Conservation (phyloP, 2,797 vertebrate genomes). For the Rhincodon typus region DNA sequence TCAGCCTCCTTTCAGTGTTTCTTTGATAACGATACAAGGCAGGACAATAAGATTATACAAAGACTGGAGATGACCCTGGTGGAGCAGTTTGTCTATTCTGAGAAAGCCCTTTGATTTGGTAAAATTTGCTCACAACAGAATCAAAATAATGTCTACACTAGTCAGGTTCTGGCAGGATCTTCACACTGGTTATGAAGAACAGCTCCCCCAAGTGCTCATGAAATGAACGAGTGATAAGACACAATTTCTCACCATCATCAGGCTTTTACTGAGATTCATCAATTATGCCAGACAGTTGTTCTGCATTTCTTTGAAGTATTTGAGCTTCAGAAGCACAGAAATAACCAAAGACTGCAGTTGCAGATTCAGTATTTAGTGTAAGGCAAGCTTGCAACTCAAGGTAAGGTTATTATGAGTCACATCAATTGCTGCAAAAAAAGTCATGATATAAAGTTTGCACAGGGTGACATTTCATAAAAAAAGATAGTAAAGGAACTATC, state of each 20-base stretch:
- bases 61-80: neutral
- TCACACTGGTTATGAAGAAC: neutral
- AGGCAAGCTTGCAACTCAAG: neutral
- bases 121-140: neutral
- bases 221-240: neutral
- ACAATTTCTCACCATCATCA: neutral
- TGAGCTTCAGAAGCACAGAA: neutral
- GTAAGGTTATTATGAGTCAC: neutral
- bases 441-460: no score
- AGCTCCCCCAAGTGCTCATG: neutral
- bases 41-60: neutral
- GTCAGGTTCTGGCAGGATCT: neutral
- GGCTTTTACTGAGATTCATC: neutral
- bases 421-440: neutral
- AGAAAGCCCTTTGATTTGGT: neutral
- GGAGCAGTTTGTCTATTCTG: neutral
- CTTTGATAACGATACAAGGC: neutral
- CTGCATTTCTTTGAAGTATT: neutral
- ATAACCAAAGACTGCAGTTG: neutral
- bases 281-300: neutral
- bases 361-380: neutral
- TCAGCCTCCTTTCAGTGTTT: neutral
- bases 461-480: neutral
- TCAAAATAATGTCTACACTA: neutral
- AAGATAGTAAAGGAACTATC: neutral